phyloP scores from a whole-genome alignment of 2,113 vertebrate species.

The Entelurus aequoreus region DNA sequence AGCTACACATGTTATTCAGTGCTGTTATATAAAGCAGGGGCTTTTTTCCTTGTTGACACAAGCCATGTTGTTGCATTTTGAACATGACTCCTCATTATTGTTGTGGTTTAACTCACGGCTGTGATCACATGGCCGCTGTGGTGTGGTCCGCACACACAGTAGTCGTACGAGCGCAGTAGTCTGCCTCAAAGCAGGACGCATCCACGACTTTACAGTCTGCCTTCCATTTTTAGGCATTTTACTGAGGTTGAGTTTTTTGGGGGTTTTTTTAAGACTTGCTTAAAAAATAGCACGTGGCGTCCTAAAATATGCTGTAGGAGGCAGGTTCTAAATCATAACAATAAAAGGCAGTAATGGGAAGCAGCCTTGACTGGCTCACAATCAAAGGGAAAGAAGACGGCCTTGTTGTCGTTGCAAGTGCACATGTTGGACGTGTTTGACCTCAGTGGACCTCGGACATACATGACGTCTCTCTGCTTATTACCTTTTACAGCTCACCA shows the following conservation, averaged over 20 bases:
- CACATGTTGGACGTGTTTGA: slow-evolving; percentile 18
- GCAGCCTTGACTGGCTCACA: slow-evolving; percentile 16
- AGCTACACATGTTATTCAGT: not conserved
- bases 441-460: not conserved
- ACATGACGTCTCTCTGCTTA: slow-evolving; percentile 35
- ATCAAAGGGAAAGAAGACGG: slow-evolving; percentile 1
- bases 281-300: slow-evolving; percentile 51
- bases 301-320: slow-evolving; percentile 32
- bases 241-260: slow-evolving; percentile 2
- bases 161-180: not conserved
- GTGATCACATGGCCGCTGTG: not conserved
- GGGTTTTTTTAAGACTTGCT: slow-evolving; percentile 35
- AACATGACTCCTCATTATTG: not conserved
- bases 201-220: slow-evolving; percentile 14
- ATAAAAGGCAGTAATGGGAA: slow-evolving; percentile 28
- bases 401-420: slow-evolving; percentile 1
- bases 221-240: slow-evolving; percentile 33
- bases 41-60: not conserved
- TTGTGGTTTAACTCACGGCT: not conserved
- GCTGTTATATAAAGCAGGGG: not conserved
- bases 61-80: not conserved
- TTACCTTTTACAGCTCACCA: slow-evolving; percentile 41
- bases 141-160: slow-evolving; percentile 11
- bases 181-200: slow-evolving; percentile 13
- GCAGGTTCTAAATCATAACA: slow-evolving; percentile 12